These are phyloP conservation scores for Desmophyllum pertusum DNA, from an alignment of 92 coral and sea anemone genomes.

Conservation along the genomic window DNA sequence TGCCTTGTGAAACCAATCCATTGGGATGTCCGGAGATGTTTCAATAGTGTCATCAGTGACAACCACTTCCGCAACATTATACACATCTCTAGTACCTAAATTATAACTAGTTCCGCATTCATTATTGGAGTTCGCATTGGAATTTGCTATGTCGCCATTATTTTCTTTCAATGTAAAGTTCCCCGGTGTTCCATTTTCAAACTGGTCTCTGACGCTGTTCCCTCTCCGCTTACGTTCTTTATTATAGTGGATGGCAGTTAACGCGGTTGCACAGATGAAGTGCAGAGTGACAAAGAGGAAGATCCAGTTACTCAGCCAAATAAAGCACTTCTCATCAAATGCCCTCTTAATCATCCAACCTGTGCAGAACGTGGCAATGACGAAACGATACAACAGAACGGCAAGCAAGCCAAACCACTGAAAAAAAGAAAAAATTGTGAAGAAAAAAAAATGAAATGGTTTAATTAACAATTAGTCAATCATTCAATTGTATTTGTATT, in stretches of 20 bases:
- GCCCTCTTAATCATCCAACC: conserved; percentile 77
- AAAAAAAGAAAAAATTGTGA: neutral
- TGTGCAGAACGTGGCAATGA: conserved; percentile 70
- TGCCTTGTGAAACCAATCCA: conserved; percentile 80
- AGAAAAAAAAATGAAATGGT: neutral
- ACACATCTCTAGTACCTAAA: neutral
- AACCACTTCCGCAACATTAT: conserved; percentile 12
- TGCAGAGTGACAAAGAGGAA: conserved; percentile 59
- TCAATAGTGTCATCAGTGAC: conserved; percentile 3
- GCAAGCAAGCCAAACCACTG: conserved; percentile 77
- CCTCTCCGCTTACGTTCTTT: conserved; percentile 42
- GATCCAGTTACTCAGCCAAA: conserved; percentile 92
- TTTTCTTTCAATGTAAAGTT: neutral
- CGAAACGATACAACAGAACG: conserved; percentile 60
- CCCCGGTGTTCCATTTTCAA: conserved; percentile 20
- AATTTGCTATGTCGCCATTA: neutral
- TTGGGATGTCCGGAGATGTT: conserved; percentile 31
- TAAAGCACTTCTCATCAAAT: conserved; percentile 73
- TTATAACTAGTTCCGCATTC: neutral
- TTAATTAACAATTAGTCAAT: too few relatives aligned
- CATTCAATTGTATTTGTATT: too few relatives aligned
- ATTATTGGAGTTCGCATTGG: neutral
- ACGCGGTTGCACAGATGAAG: conserved; percentile 65
- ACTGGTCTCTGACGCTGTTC: neutral
- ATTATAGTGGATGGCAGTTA: conserved; percentile 61